Base-by-base conservation (phyloP, 2,888 invertebrate species). In the Andricus quercusramuli region DNA sequence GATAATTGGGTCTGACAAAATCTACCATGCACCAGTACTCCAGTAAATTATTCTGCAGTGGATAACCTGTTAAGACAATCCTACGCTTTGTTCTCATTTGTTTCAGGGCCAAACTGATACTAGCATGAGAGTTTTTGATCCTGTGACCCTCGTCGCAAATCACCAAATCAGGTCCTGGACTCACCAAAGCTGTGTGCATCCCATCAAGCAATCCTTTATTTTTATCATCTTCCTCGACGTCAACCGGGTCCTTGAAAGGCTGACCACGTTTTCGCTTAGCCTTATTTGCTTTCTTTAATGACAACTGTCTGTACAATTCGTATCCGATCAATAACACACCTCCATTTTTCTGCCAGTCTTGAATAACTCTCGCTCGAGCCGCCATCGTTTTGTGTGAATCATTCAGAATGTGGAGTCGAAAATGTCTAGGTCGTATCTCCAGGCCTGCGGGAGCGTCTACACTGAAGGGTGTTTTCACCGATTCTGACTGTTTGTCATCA, bases 21-120 rank as follows among this genome's bases (percentile, higher is more conserved):
- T 99, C 99, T 0, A 99, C 99, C 99, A 99, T 99, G 91, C 99
- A 99, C 98, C 98, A 99, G 92, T 99, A 99, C 91, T 98, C 98
- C 79, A 98, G 93, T 25, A 99, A 94, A 93, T 99, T 99, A 93
- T 99, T 99, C 93, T 99, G 99, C 17, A 99, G 94, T 0, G 99
- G 99, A 93, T 99, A 99, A 4, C 99, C 99, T 3, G 99, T 99
- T 44, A 99, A 94, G 0, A 99, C 99, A 22, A 99, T 96, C 83
- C 99, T 95, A 22, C 99, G 95, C 90, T 98, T 97, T 0, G 99
- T 99, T 87, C 96, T 94, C 94, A 99, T 98, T 90, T 98, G 97
- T 91, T 99, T 99, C 64, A 99, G 94, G 0, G 99, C 98, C 91
- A 97, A 96, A 0, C 99, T 98, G 88, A 99, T 99, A 83, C 98